A percentile compares a stretch with the other conserved stretches of the same genome.
Evolutionary conservation across 1,140 invertebrate species (phyloP).

Genomic region (Manduca sexta): DNA sequence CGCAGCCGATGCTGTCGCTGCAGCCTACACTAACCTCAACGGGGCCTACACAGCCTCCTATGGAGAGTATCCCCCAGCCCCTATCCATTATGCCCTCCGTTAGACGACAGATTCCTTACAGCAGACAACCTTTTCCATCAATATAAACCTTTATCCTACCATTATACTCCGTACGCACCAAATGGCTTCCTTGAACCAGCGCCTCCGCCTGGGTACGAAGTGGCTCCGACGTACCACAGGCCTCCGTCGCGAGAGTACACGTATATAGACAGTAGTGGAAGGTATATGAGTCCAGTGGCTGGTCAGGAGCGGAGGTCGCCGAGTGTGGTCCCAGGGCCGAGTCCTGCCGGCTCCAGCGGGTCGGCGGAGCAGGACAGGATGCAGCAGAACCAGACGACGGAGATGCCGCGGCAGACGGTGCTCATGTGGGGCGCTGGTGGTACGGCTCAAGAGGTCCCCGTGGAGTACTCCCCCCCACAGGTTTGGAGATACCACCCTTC

Average conservation of each 20-base stretch:
- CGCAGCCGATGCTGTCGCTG: constrained; percentile 79
- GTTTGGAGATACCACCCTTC: constrained; percentile 67
- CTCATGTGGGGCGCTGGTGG: constrained; percentile 86
- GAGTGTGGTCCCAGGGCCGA: constrained; percentile 65
- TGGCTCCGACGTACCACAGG: constrained; percentile 53
- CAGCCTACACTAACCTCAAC: constrained; percentile 88
- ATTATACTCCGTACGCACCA: constrained; percentile 80
- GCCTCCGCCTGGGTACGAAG: constrained; percentile 69
- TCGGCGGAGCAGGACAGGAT: constrained; percentile 51
- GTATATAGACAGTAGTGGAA: constrained; percentile 63
- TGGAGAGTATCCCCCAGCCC: constrained; percentile 69
- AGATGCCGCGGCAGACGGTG: constrained; percentile 85
- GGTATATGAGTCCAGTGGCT: constrained; percentile 63
- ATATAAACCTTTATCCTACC: constrained; percentile 85
- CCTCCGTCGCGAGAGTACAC: constrained; percentile 73
- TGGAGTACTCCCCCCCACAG: constrained; percentile 64
- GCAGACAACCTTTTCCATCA: constrained; percentile 91
- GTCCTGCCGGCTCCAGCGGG: constrained; percentile 53
- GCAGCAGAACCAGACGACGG: constrained; percentile 71
- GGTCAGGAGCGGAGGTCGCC: constrained; percentile 69
- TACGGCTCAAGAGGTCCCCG: constrained; percentile 51
- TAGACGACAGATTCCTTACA: constrained; percentile 84
- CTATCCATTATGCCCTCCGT: constrained; percentile 81
- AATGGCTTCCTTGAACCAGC: constrained; percentile 86
- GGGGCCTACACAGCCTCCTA: constrained; percentile 84